Evolutionary conservation across 2,113 vertebrate genomes (phyloP), one percentile per base, ranked within the genome.

Genomic region (Oreochromis tanganicae): DNA sequence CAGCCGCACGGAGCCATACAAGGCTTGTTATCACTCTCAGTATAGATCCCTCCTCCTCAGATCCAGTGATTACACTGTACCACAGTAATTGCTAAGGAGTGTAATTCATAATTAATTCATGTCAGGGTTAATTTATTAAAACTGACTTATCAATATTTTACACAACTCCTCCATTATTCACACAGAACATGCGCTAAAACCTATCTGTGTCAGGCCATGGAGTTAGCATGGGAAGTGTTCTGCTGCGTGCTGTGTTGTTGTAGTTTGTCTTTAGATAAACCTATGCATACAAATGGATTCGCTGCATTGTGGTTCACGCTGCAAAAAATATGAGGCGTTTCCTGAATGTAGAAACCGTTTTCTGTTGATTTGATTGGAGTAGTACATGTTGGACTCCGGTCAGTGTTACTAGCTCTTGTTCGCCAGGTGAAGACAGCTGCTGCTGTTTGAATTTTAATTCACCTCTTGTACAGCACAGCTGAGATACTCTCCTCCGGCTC

Each of bases 121-220:
- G 88, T 84, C 43, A 41, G 91, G 93, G 94, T 94, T 96, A 94
- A 96, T 95, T 95, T 95, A 96, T 95, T 95, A 92, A 95, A 96
- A 95, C 88, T 85, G 85, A 80, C 90, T 93, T 85, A 94, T 96
- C 91, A 95, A 95, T 95, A 94, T 95, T 96, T 95, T 89, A 96
- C 91, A 85, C 86, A 43, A 52, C 93, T 93, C 87, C 50, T 96
- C 50, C 87, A 95, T 95, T 95, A 95, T 96, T 95, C 89, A 95
- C 86, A 81, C 57, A 82, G 85, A 92, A 94, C 93, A 95, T 92
- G 93, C 85, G 84, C 92, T 94, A 61, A 93, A 92, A 89, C 82
- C 63, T 92, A 95, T 95, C 94, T 96, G 93, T 96, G 95, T 95
- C 94, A 95, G 91, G 88, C 82, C 88, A 85, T 63, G 86, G 68